Evolutionary conservation across 2,888 invertebrate species (phyloP).

Genomic region (Troilus luridus): DNA sequence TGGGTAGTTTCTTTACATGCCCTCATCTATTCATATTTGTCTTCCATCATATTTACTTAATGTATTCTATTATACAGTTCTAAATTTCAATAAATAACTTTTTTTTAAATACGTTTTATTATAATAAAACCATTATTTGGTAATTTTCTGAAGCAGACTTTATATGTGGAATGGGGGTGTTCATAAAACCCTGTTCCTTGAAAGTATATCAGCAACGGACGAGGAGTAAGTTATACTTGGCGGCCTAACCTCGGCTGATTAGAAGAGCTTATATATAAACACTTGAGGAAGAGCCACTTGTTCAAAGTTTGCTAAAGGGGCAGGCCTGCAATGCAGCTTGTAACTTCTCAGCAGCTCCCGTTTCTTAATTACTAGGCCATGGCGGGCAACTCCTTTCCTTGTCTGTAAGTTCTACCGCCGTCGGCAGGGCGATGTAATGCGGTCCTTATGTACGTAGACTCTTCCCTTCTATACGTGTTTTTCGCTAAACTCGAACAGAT

Average conservation of each 20-base stretch:
- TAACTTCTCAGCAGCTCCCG: conserved; percentile 25
- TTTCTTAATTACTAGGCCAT: conserved; percentile 42
- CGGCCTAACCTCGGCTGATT: not conserved
- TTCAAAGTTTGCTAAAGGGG: not conserved
- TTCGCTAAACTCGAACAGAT: not conserved
- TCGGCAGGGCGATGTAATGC: not conserved
- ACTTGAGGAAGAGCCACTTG: conserved; percentile 11
- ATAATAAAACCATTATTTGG: too few species aligned
- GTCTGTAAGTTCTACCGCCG: not conserved
- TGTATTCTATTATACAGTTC: too few species aligned
- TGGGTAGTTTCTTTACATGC: too few species aligned
- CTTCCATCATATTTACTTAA: too few species aligned
- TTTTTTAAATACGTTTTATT: too few species aligned
- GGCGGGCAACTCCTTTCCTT: not conserved
- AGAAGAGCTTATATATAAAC: conserved; percentile 18
- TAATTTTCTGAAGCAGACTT: not conserved
- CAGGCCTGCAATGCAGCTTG: conserved; percentile 24
- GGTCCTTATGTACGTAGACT: not conserved
- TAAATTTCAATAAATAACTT: too few species aligned
- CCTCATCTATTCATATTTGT: too few species aligned
- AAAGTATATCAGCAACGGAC: not conserved
- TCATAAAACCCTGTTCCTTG: not conserved
- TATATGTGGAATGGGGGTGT: not conserved
- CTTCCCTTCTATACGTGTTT: not conserved
- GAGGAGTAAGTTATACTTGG: not conserved